Conservation (phyloP, 92 coral and sea anemone genomes). For the Heliopora coerulea region DNA sequence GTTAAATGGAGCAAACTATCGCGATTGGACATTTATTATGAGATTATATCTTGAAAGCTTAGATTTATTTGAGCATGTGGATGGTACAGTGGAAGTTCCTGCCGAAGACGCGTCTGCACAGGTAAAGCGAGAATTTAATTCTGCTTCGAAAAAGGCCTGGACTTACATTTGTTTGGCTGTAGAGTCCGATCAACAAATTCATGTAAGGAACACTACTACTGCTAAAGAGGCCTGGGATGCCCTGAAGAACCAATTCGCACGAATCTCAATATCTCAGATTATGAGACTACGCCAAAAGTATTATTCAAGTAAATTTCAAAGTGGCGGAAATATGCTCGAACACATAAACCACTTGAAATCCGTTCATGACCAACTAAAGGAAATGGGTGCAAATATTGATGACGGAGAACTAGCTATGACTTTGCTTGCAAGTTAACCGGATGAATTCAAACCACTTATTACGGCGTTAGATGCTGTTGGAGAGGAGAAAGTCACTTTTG, state of each 20-base stretch:
- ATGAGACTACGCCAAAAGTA: slow-evolving; percentile 14
- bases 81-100: slow-evolving; percentile 11
- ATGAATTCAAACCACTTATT: slow-evolving; percentile 4
- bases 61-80: slow-evolving; percentile 7
- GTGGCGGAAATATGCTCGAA: slow-evolving; percentile 22
- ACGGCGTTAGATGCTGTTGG: slow-evolving; percentile 27
- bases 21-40: slow-evolving; percentile 19
- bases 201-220: too few relatives aligned
- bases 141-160: slow-evolving; percentile 38
- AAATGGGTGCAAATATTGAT: slow-evolving; percentile 15
- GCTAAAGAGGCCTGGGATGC: too few relatives aligned
- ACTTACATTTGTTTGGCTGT: slow-evolving; percentile 30
- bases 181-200: too few relatives aligned
- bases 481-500: slow-evolving; percentile 18
- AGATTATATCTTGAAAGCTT: background rate
- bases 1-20: slow-evolving; percentile 31
- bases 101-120: slow-evolving; percentile 30
- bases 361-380: too few relatives aligned
- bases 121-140: slow-evolving; percentile 9
- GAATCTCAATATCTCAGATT: slow-evolving; percentile 9
- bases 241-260: slow-evolving; percentile 34
- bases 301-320: slow-evolving; percentile 22
- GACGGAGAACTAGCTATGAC: slow-evolving; percentile 24
- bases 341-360: slow-evolving; percentile 3
- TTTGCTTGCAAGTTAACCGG: background rate